Base-by-base conservation (phyloP, 2,888 invertebrate genomes). In the Endomychus coccineus region DNA sequence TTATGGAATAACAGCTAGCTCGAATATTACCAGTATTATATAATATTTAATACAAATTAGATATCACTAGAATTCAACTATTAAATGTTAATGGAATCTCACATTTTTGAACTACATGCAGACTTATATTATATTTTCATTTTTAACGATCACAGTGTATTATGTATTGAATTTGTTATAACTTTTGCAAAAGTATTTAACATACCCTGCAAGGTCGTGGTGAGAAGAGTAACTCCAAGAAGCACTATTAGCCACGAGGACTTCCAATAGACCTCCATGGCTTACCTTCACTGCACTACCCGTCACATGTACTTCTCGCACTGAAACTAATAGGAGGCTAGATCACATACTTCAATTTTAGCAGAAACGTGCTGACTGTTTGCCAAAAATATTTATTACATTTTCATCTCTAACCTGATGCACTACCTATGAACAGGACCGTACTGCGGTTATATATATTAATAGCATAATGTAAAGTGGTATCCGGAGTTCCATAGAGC, bases 121-220 rank as follows among this genome's bases (percentile, higher is more conserved):
- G n/a, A n/a, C n/a, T n/a, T n/a, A n/a, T n/a, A n/a, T n/a, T n/a
- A n/a, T n/a, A n/a, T n/a, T n/a, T n/a, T n/a, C n/a, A n/a, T n/a
- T n/a, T n/a, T n/a, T n/a, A n/a, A n/a, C n/a, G n/a, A n/a, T n/a
- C n/a, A n/a, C n/a, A n/a, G n/a, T n/a, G n/a, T n/a, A n/a, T n/a
- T n/a, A n/a, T n/a, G n/a, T n/a, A n/a, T n/a, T n/a, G n/a, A n/a
- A n/a, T n/a, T n/a, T n/a, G n/a, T 21, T 22, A 13, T 16, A 15
- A 12, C 15, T 22, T 28, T 34, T 5, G 15, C 36, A 27, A 10
- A 31, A 21, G 31, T 33, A 27, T 9, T 40, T 24, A 53, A 70
- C 70, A 65, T 68, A 73, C 73, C 71, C 64, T 71, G 71, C 68
- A 72, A 71, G 69, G 69, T 60, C 60, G 66, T 61, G 66, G 68